Conservation (phyloP, 1,140 invertebrate genomes). For the Asobara japonica region DNA sequence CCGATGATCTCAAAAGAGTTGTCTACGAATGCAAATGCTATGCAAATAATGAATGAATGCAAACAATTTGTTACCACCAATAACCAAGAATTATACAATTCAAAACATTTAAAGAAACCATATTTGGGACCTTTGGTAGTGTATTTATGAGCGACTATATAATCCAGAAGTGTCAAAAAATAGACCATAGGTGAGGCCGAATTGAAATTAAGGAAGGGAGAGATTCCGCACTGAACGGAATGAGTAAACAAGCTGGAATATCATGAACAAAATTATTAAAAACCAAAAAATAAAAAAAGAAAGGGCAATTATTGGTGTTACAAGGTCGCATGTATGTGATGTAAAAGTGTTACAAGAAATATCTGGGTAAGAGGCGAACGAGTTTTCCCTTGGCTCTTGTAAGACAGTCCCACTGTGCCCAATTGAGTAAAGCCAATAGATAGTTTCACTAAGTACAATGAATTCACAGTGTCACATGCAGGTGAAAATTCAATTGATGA, state of each 20-base stretch:
- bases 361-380: background rate
- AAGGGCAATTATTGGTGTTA: conserved; percentile 20
- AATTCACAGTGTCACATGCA: background rate
- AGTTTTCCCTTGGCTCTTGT: background rate
- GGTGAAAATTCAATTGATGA: background rate
- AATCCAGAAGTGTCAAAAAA: conserved; percentile 8
- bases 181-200: background rate
- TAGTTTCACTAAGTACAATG: background rate
- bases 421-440: background rate
- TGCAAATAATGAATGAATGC: too few relatives aligned
- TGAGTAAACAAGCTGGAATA: background rate
- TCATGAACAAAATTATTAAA: background rate
- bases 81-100: conserved; percentile 10
- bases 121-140: conserved; percentile 37
- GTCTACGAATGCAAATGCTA: too few relatives aligned
- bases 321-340: conserved; percentile 19
- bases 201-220: background rate
- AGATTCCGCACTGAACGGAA: background rate
- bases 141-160: background rate
- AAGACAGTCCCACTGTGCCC: background rate
- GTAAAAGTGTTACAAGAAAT: conserved; percentile 30
- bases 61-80: too few relatives aligned
- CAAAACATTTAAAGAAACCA: conserved; percentile 19
- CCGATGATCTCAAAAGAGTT: too few relatives aligned
- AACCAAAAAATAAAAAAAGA: background rate